A percentile compares a stretch with the other conserved stretches of the same genome.
Evolutionary conservation across 2,113 vertebrate genomes (phyloP).

Genomic region (Strigops habroptila): DNA sequence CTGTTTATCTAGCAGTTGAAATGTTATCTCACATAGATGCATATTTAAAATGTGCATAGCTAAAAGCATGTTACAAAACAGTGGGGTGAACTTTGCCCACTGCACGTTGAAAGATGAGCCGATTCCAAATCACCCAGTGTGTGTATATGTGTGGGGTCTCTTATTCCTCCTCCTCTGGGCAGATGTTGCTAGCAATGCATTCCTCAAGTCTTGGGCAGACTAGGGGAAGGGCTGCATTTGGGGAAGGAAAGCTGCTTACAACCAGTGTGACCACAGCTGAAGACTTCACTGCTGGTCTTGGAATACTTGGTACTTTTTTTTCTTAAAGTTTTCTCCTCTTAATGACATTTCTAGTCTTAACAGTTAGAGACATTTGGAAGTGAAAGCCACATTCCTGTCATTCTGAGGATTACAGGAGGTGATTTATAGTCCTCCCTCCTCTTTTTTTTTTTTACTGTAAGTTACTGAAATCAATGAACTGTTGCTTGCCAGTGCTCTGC

Average conservation of each 20-base stretch:
- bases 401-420: neutral
- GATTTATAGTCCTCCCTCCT: neutral
- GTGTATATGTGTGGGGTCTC: neutral
- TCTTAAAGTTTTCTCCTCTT: neutral
- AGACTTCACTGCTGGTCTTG: neutral
- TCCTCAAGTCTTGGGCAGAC: neutral
- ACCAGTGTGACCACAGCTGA: neutral
- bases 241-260: neutral
- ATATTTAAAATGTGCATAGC: neutral
- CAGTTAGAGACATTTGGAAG: neutral
- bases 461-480: constrained; percentile 22
- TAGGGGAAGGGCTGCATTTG: neutral
- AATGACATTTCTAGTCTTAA: neutral
- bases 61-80: neutral
- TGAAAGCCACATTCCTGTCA: neutral
- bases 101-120: neutral
- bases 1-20: neutral
- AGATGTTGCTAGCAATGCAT: neutral
- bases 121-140: neutral
- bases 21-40: neutral
- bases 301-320: neutral
- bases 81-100: neutral
- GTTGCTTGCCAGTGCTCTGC: neutral
- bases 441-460: neutral
- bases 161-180: neutral